Base-by-base conservation (phyloP, 2,797 vertebrate genomes). In the Microctenopoma stevenorrisi region DNA sequence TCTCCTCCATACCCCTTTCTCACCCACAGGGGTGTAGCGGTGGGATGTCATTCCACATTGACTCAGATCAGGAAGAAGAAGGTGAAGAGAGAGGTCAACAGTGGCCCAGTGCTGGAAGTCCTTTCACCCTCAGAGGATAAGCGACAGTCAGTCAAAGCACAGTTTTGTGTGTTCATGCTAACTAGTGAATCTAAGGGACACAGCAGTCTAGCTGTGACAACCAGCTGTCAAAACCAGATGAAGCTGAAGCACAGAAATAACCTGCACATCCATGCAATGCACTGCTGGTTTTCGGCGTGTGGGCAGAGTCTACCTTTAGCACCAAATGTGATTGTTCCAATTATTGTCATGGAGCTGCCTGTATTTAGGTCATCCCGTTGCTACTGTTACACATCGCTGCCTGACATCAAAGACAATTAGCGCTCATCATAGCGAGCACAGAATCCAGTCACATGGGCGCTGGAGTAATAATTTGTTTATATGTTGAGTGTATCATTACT, bases 301-400 rank as follows among this genome's bases (percentile, higher is more conserved):
- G 49, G 11, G 35, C 46, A 71, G 52, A 72, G 38, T 52, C 40
- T 40, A n/a, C 13, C 26, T 53, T 55, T 33, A 42, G 40, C 37
- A 63, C 9, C 25, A 42, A 37, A 50, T 49, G 15, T 30, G 46
- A 74, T 59, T 79, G 55, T 74, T 62, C 35, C 43, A 72, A 65
- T 76, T 82, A 68, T 38, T 67, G 25, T 64, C 63, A 54, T 14
- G 26, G 51, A 67, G 64, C 62, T 46, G 63, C 51, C 70, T 75
- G 59, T 69, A 63, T 72, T 76, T 72, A 71, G 56, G 59, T 74
- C 56, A 44, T 28, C 18, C 48, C 52, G 3, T 30, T 57, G 50
- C 62, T 57, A 18, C 42, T 54, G 18, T 58, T 35, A 26, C 40
- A 40, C 25, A 50, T 56, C 59, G 57, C 28, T 30, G 43, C 50